Percentiles rank a stretch among this genome's conserved stretches.
phyloP scores from a whole-genome alignment of 2,797 vertebrate genomes.

The Betta splendens region DNA sequence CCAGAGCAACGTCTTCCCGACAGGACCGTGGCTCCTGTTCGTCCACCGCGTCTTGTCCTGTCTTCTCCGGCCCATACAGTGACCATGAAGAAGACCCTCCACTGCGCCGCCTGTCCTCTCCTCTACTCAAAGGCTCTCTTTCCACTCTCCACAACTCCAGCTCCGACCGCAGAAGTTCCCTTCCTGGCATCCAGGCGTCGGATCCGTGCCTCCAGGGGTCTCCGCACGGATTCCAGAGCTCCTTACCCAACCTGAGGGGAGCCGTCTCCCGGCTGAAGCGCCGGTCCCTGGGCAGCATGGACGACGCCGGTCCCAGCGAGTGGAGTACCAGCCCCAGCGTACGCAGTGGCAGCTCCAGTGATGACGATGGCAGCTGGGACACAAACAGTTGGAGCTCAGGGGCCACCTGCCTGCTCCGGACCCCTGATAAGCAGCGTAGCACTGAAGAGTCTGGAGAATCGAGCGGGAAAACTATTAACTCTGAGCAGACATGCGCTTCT shows the following conservation, averaged over 20 bases:
- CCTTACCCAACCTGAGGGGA: constrained; percentile 61
- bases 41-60: constrained; percentile 78
- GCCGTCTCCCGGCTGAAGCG: constrained; percentile 59
- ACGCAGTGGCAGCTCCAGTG: constrained; percentile 72
- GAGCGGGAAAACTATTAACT: constrained; percentile 18
- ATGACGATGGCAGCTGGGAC: constrained; percentile 82
- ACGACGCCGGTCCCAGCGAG: constrained; percentile 52
- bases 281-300: constrained; percentile 58
- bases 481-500: constrained; percentile 38
- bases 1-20: constrained; percentile 53
- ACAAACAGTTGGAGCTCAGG: constrained; percentile 83
- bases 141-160: constrained; percentile 53
- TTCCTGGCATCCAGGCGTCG: constrained; percentile 53
- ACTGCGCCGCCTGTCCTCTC: constrained; percentile 70
- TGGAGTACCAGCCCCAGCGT: constrained; percentile 58
- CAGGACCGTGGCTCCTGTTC: constrained; percentile 78
- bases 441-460: constrained; percentile 62
- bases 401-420: constrained; percentile 80
- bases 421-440: constrained; percentile 75
- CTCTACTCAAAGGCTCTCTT: constrained; percentile 68
- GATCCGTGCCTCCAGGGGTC: constrained; percentile 54
- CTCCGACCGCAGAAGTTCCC: constrained; percentile 48
- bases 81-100: constrained; percentile 71
- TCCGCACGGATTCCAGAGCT: constrained; percentile 52
- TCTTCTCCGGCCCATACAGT: constrained; percentile 74